Percentiles rank a stretch among this genome's conserved stretches.
phyloP scores from a whole-genome alignment of 2,113 vertebrate genomes.

The Argyrosomus japonicus region DNA sequence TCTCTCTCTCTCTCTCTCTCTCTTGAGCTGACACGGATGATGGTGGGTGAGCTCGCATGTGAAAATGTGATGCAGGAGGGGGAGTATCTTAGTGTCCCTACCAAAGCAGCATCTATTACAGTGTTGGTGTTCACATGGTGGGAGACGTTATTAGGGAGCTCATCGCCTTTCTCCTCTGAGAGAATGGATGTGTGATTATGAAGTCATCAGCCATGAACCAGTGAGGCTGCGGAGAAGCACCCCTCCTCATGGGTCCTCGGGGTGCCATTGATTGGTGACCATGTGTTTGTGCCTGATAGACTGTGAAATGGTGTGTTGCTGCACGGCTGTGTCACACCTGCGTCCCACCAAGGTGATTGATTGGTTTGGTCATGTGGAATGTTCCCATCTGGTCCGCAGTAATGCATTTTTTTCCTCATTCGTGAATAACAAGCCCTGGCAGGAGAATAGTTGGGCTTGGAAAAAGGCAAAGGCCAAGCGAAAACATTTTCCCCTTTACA shows the following conservation, averaged over 20 bases:
- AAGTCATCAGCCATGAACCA: slow-evolving; percentile 99
- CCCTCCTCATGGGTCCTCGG: slow-evolving; percentile 90
- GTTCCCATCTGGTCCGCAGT: slow-evolving; percentile 99
- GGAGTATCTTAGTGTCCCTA: slow-evolving; percentile 62
- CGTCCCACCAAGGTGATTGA: slow-evolving; percentile 99
- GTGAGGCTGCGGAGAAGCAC: slow-evolving; percentile 90
- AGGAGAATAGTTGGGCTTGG: slow-evolving; percentile 86
- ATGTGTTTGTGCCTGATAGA: slow-evolving; percentile 99
- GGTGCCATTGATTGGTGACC: slow-evolving; percentile 99
- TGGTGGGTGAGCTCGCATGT: slow-evolving; percentile 63
- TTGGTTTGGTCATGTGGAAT: slow-evolving; percentile 99
- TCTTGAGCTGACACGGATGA: slow-evolving; percentile 35
- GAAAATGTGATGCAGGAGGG: slow-evolving; percentile 74
- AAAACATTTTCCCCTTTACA: slow-evolving; percentile 81
- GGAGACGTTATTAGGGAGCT: slow-evolving; percentile 94
- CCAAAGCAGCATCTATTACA: slow-evolving; percentile 76
- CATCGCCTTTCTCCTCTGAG: slow-evolving; percentile 93
- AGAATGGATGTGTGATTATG: slow-evolving; percentile 99
- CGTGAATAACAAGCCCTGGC: slow-evolving; percentile 87
- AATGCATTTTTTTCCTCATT: slow-evolving; percentile 89
- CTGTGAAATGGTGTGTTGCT: slow-evolving; percentile 99
- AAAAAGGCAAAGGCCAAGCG: slow-evolving; percentile 86
- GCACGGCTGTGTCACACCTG: slow-evolving; percentile 99
- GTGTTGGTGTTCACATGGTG: slow-evolving; percentile 90
- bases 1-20: slow-evolving; percentile 3